Evolutionary conservation across 2,113 vertebrate species (phyloP).

Genomic region (Grallaria varia): DNA sequence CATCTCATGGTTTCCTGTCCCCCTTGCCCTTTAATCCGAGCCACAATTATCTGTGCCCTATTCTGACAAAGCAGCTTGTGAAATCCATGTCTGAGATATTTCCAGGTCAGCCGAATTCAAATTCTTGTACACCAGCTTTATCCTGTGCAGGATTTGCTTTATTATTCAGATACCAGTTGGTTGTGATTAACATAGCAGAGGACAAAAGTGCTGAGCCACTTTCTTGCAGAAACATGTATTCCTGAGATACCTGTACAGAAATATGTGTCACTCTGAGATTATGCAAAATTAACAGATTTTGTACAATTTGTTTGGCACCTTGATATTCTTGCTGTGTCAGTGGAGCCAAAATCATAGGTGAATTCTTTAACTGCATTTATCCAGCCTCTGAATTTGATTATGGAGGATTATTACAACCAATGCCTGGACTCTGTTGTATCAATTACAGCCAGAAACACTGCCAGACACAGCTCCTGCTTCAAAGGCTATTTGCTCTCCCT

Average conservation of each 20-base stretch:
- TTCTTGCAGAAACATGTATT: background rate
- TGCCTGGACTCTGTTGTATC: background rate
- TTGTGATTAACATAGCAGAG: background rate
- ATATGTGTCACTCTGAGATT: background rate
- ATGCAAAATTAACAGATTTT: background rate
- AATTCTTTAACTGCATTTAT: background rate
- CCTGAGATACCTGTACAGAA: background rate
- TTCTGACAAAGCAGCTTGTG: background rate
- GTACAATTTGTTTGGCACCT: background rate
- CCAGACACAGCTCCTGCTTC: background rate
- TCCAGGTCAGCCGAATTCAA: background rate
- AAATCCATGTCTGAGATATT: constrained; percentile 9
- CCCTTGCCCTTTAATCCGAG: background rate
- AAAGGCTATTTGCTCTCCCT: background rate
- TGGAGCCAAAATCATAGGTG: background rate
- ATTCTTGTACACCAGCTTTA: background rate
- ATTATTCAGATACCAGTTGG: background rate
- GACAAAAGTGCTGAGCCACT: background rate
- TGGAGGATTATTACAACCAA: background rate
- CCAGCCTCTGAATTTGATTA: background rate
- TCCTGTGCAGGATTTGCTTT: background rate
- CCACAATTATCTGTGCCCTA: background rate
- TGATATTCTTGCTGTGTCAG: background rate
- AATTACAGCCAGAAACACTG: background rate
- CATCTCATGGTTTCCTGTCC: background rate